Base-by-base conservation (phyloP, 2,797 vertebrate genomes). In the Percopsis omiscomaycus region DNA sequence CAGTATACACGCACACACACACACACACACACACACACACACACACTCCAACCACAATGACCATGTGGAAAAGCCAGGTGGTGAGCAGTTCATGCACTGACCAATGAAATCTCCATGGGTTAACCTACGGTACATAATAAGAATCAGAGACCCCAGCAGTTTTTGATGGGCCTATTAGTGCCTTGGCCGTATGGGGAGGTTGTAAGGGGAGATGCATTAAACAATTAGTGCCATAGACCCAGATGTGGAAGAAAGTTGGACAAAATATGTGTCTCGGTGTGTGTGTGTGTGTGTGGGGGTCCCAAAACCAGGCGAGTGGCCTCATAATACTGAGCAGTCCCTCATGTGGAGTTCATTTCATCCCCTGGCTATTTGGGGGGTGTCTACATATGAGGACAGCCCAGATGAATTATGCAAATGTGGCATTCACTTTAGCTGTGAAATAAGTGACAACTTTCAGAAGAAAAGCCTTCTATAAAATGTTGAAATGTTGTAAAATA, bases 261-360 rank as follows among this genome's bases (percentile, higher is more conserved):
- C 68, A 59, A 56, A 57, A 61, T 14, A 59, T 50, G 53, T 66
- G 16, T 45, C 28, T 74, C 59, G 37, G 10, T 70, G 30, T 47
- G 59, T 69, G 66, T 73, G 60, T 59, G 55, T 59, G 74, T 45
- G 69, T 56, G 58, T 59, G 55, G 28, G n/a, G 61, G 55, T 14
- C 58, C 60, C 59, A 63, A 51, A 45, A 51, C 53, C 49, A 47
- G 52, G 71, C 71, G 74, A 68, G 71, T 67, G 64, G 54, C 29
- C 14, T 47, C 60, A 60, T 62, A 72, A 63, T 59, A 73, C 55
- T 71, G 56, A 55, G 54, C 55, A 53, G 70, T 75, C 75, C 74
- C 74, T 77, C 81, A 83, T 82, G 69, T 84, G 82, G 77, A 85
- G 73, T 65, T 83, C 66, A 83, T 84, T 82, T 86, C 45, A 73